phyloP scores from a whole-genome alignment of 2,797 vertebrate species.

The Falco rusticolus region DNA sequence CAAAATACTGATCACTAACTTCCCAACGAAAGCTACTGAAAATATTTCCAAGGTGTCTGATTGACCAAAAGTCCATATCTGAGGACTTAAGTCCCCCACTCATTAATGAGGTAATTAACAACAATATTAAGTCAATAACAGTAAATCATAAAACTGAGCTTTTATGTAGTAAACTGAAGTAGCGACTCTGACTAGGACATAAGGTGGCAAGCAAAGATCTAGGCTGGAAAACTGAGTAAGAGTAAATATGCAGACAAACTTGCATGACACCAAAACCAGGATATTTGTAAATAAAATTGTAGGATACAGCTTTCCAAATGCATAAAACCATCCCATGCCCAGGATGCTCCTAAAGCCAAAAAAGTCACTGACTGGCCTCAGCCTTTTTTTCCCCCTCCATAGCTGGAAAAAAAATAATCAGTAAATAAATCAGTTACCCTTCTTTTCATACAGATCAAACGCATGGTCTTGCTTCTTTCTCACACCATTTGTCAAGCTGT shows the following conservation, averaged over 20 bases:
- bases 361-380: background rate
- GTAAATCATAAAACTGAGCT: background rate
- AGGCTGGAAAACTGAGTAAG: background rate
- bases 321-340: background rate
- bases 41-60: background rate
- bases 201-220: background rate
- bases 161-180: background rate
- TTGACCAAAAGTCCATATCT: background rate
- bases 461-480: constrained; percentile 86
- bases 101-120: background rate
- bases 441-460: constrained; percentile 96
- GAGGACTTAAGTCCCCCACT: background rate
- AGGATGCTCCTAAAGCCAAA: background rate
- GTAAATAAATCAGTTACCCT: constrained; percentile 87
- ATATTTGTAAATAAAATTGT: background rate
- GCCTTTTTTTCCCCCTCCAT: background rate
- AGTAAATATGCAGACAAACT: background rate
- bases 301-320: background rate
- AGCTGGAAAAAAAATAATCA: constrained; percentile 39
- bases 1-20: background rate
- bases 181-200: background rate
- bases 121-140: background rate
- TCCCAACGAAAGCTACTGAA: background rate
- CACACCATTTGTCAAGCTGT: constrained; percentile 87
- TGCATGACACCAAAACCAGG: background rate